Base-by-base conservation (phyloP, 2,888 invertebrate genomes). In the Auanema freiburgensis region DNA sequence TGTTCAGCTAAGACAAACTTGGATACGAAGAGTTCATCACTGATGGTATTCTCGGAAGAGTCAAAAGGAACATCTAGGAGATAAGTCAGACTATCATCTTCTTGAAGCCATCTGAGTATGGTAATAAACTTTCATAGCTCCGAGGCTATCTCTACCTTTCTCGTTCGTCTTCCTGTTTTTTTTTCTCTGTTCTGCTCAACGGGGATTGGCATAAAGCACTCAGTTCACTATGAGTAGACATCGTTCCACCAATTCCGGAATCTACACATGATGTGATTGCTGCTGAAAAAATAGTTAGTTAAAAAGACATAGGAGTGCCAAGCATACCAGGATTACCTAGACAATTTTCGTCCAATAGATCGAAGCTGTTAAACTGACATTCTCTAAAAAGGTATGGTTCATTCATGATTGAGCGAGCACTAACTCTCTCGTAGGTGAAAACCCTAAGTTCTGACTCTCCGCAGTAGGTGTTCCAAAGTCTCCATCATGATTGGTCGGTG, bases 1-100 rank as follows among this genome's bases (percentile, higher is more conserved):
- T 79, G 73, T 57, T 79, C 80, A 21, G 80, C 78, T 41, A 80
- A 57, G 8, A 79, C 80, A 61, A 72, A 74, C 63, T 81, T 81
- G 12, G 77, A 72, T 0, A 80, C 74, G 60, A 79, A 80, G 16
- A 64, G 63, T 42, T 80, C 80, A 59, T 80, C 80, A n/a, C 71
- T 63, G 8, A 74, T 69, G 42, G 61, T 56, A 57, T 74, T 73
- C 43, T 72, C 72, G 21, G 69, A 69, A 12, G 66, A 58, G 44
- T 76, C 74, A 16, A 76, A 66, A 12, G 63, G 58, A 42, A 58
- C 49, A 33, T 63, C 63, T 44, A 63, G 25, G 14, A 63, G 55
- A 14, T n/a, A 60, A 8, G 55, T 54, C 54, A 60, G n/a, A 24
- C 53, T 55, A 6, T 60, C 60, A 5, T 18, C 49, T n/a, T 54